Evolutionary conservation across 2,113 vertebrate species (phyloP).

Genomic region (cat (Felis catus)): DNA sequence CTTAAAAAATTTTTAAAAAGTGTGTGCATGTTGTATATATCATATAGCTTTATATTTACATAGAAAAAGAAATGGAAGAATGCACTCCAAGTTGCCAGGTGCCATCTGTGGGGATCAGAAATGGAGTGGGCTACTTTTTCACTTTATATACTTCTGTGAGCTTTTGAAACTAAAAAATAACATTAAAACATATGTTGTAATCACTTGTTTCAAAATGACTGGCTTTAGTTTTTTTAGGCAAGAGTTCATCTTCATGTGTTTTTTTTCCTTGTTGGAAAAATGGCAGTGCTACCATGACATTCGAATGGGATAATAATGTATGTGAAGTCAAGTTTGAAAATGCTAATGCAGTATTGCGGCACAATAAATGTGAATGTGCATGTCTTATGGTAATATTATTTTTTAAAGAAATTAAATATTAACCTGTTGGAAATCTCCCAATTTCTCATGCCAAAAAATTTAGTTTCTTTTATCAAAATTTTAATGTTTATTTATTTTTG

Average conservation of each 20-base stretch:
- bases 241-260: neutral
- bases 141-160: neutral
- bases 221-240: conserved; percentile 5
- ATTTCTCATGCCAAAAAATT: neutral
- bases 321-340: conserved; percentile 1
- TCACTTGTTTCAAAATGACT: neutral
- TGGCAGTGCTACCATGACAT: neutral
- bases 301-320: neutral
- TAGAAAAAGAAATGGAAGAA: neutral
- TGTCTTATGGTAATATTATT: neutral
- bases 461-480: neutral
- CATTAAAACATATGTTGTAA: conserved; percentile 6
- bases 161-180: neutral
- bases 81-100: neutral
- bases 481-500: neutral
- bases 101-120: neutral
- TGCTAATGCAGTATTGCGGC: neutral
- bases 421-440: neutral
- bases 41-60: neutral
- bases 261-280: neutral
- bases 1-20: neutral
- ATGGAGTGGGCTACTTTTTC: neutral
- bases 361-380: neutral
- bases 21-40: neutral
- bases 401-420: conserved; percentile 20